A percentile compares a stretch with the other conserved stretches of the same genome.
These are phyloP conservation scores for Paracentrotus lividus DNA, from an alignment of 53 echinoderm and acorn worm species.

Conservation along the genomic window DNA sequence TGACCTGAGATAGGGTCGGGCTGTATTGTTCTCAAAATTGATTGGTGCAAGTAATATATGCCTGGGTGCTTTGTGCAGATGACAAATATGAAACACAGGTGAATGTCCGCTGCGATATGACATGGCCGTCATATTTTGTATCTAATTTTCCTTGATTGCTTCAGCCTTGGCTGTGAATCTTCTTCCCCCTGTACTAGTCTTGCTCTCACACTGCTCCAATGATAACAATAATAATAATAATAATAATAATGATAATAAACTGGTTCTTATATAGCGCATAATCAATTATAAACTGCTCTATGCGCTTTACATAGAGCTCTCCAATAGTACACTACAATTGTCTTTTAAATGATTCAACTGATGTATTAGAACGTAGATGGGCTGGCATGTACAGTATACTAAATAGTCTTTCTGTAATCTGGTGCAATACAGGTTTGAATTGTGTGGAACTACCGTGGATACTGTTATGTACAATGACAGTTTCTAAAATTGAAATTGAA, in stretches of 20 bases:
- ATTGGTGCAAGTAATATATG: no score
- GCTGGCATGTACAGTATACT: no score
- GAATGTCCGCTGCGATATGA: not conserved
- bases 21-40: slow-evolving; percentile 12
- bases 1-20: not conserved
- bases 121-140: not conserved
- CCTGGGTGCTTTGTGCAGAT: not conserved
- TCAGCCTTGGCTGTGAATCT: not conserved
- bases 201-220: not conserved
- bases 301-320: no score
- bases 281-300: no score
- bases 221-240: no score
- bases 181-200: not conserved
- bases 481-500: not conserved
- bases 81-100: not conserved
- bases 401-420: not conserved
- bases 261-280: no score
- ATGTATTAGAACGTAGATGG: no score
- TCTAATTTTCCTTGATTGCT: not conserved
- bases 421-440: not conserved
- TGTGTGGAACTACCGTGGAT: not conserved
- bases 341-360: no score
- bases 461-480: not conserved
- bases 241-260: no score
- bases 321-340: no score